Evolutionary conservation across 2,113 vertebrate species (phyloP).

Genomic region (Corynorhinus townsendii): DNA sequence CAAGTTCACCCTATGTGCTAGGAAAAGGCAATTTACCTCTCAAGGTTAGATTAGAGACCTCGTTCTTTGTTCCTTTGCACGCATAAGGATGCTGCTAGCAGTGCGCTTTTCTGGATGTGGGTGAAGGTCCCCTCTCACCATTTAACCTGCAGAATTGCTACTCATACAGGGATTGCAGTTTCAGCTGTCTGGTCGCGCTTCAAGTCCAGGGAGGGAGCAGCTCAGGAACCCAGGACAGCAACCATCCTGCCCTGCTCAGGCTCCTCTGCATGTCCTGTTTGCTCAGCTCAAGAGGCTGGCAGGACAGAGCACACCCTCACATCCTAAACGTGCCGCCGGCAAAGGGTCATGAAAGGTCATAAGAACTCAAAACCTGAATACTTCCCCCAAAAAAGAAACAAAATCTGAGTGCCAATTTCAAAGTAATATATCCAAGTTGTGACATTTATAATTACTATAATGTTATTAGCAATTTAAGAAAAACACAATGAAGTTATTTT

Average conservation of each 20-base stretch:
- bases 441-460: background rate
- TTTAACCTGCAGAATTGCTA: background rate
- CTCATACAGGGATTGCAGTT: background rate
- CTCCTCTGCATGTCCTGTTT: fast-evolving
- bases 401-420: background rate
- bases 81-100: background rate
- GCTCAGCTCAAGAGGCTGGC: no score
- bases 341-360: background rate
- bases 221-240: background rate
- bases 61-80: background rate
- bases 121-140: background rate
- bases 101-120: background rate
- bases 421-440: background rate
- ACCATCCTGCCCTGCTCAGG: background rate
- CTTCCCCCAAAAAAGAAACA: background rate
- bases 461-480: background rate
- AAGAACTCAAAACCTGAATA: background rate
- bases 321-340: background rate
- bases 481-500: background rate
- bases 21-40: constrained; percentile 15
- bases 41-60: background rate
- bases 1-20: background rate
- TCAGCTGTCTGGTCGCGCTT: background rate
- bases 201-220: background rate
- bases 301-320: no score